phyloP scores from a whole-genome alignment of 2,797 vertebrate species.

The Cacajao melanocephalus region DNA sequence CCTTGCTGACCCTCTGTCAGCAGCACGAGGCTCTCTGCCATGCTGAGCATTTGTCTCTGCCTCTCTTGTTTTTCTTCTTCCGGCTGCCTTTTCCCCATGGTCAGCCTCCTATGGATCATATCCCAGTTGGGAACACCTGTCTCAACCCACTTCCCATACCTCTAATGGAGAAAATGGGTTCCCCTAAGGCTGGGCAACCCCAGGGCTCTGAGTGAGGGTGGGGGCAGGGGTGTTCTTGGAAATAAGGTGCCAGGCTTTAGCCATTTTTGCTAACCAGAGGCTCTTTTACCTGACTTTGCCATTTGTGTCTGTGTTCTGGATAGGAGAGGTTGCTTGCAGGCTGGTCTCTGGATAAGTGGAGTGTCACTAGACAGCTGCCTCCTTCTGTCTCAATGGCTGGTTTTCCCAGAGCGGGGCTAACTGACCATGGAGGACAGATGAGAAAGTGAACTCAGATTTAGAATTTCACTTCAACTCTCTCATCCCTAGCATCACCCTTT shows the following conservation, averaged over 20 bases:
- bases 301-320: background rate
- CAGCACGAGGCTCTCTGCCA: background rate
- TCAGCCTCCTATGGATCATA: background rate
- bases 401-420: background rate
- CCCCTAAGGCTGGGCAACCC: background rate
- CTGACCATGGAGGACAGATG: background rate
- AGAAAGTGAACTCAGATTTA: background rate
- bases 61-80: background rate
- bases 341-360: background rate
- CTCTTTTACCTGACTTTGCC: background rate
- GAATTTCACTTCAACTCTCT: background rate
- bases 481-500: background rate
- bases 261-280: background rate
- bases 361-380: background rate
- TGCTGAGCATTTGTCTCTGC: rapidly evolving
- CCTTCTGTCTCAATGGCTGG: background rate
- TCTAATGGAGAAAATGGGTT: background rate
- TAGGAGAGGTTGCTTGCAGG: background rate
- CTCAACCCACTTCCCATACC: background rate
- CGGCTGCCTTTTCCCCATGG: background rate
- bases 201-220: rapidly evolving
- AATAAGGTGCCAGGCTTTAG: background rate
- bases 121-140: background rate
- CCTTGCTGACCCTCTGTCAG: rapidly evolving
- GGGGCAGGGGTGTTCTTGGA: too few relatives aligned